These are phyloP conservation scores for Listronotus bonariensis DNA, from an alignment of 1,140 invertebrate species.

Conservation along the genomic window DNA sequence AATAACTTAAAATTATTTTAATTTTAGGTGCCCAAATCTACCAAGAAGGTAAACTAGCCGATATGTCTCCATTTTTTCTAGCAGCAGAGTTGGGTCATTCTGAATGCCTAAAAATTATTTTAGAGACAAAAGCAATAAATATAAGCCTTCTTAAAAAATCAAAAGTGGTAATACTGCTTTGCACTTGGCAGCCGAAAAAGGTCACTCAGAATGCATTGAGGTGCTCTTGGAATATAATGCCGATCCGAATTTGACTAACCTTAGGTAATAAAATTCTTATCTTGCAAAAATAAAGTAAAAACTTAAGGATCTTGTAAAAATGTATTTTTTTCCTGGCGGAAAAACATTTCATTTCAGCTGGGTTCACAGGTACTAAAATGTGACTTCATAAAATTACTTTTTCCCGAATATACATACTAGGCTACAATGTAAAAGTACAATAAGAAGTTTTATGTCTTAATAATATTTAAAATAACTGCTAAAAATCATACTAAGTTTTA, in stretches of 20 bases:
- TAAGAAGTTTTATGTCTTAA: no score
- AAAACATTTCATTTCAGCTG: no score
- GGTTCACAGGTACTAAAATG: no score
- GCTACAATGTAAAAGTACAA: no score
- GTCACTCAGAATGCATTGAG: slow-evolving; percentile 72
- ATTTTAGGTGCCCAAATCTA: slow-evolving; percentile 12
- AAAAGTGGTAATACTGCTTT: slow-evolving; percentile 72
- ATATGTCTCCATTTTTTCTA: slow-evolving; percentile 75
- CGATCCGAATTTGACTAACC: slow-evolving; percentile 71
- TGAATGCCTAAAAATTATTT: slow-evolving; percentile 67
- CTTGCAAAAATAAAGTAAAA: no score
- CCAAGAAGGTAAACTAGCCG: slow-evolving; percentile 56
- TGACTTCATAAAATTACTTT: no score
- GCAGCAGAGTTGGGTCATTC: slow-evolving; percentile 74
- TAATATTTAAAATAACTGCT: no score
- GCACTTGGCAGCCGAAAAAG: slow-evolving; percentile 78
- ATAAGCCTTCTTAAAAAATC: slow-evolving; percentile 64
- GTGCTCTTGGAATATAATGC: slow-evolving; percentile 73
- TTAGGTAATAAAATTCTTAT: slow-evolving; percentile 55
- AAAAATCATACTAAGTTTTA: no score
- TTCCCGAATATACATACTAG: no score
- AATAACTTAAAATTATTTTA: no score
- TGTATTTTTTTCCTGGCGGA: no score
- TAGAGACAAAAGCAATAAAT: slow-evolving; percentile 65
- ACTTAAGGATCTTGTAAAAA: background rate